Evolutionary conservation across 2,113 vertebrate genomes (phyloP).

Genomic region (Rhinichthys klamathensis): DNA sequence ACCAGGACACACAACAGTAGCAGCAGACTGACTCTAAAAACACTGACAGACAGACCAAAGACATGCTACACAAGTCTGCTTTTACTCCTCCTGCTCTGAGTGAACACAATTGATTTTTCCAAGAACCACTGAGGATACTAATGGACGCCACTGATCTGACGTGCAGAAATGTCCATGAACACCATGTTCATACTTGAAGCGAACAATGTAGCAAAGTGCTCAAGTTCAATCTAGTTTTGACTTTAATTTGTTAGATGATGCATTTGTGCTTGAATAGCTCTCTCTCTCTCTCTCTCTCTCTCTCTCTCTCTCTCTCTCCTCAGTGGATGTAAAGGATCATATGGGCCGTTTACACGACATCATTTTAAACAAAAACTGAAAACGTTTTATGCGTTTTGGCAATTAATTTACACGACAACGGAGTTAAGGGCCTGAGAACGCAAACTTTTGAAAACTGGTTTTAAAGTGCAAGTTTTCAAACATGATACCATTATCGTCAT

Average conservation of each 20-base stretch:
- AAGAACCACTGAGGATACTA: background rate
- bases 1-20: background rate
- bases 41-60: conserved; percentile 13
- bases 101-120: conserved; percentile 11
- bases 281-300: no score
- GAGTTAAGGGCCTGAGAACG: no score
- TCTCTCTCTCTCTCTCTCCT: no score
- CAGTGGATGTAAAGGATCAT: no score
- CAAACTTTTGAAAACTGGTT: no score
- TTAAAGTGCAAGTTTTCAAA: no score
- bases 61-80: background rate
- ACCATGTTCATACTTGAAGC: background rate
- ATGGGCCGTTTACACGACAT: no score
- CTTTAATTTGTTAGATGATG: background rate
- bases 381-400: no score
- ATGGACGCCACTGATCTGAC: background rate
- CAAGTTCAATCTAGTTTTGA: background rate
- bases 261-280: background rate
- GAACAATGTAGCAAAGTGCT: background rate
- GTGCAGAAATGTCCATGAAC: conserved; percentile 4
- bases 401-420: no score
- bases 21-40: background rate
- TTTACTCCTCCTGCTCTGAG: background rate
- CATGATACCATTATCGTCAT: no score
- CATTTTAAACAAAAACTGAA: no score